Conservation (phyloP, 2,113 vertebrate genomes). For the Platichthys stellatus region DNA sequence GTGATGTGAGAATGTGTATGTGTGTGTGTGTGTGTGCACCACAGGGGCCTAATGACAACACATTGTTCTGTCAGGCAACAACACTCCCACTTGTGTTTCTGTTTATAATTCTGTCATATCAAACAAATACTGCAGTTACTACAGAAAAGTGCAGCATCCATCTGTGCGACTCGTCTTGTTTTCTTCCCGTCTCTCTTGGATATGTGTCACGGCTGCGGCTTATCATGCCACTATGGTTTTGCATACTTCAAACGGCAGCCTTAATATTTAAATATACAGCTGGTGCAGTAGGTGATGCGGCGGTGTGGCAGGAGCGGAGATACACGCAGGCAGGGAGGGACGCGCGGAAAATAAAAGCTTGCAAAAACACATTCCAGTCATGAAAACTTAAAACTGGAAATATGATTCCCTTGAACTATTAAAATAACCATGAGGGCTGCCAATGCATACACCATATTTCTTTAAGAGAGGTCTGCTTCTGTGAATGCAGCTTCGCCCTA, state of each 20-base stretch:
- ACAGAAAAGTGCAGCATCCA: slow-evolving; percentile 12
- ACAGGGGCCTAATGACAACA: slow-evolving; percentile 12
- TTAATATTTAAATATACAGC: slow-evolving; percentile 44
- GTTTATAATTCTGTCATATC: slow-evolving; percentile 39
- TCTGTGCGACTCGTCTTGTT: slow-evolving; percentile 1
- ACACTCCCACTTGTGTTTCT: slow-evolving; percentile 31
- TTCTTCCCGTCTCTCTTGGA: slow-evolving; percentile 9
- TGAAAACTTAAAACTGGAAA: not conserved
- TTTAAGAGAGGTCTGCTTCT: not conserved
- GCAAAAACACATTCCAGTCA: not conserved
- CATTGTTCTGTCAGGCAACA: slow-evolving; percentile 25
- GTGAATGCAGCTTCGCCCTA: not conserved
- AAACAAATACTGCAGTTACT: slow-evolving; percentile 26
- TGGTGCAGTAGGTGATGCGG: slow-evolving; percentile 17
- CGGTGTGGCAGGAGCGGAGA: not conserved
- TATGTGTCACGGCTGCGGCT: slow-evolving; percentile 6
- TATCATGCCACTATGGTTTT: slow-evolving; percentile 29
- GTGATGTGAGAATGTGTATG: not conserved
- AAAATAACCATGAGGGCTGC: not conserved
- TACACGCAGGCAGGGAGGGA: not conserved
- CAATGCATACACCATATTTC: not conserved
- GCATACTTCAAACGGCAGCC: slow-evolving; percentile 31
- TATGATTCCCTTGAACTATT: not conserved
- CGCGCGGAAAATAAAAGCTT: not conserved
- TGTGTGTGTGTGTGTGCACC: not conserved